phyloP scores from a whole-genome alignment of 2,797 vertebrate genomes.

The Cyclopterus lumpus region DNA sequence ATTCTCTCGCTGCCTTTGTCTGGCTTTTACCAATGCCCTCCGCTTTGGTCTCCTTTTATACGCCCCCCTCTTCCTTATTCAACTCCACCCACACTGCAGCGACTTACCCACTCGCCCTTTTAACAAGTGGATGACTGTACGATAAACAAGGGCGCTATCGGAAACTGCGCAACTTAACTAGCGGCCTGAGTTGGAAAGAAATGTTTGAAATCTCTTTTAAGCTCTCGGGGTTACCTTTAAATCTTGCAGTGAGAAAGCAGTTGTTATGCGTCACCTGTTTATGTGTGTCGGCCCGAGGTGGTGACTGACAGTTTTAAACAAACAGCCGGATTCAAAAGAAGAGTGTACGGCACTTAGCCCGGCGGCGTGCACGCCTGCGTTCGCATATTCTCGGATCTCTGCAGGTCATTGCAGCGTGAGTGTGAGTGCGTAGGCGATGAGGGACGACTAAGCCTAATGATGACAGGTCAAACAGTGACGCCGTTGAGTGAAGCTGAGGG shows the following conservation, averaged over 20 bases:
- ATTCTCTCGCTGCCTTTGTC: slow-evolving; percentile 82
- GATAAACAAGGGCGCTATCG: slow-evolving; percentile 54
- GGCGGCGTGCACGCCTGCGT: slow-evolving; percentile 42
- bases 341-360: slow-evolving; percentile 61
- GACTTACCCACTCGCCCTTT: slow-evolving; percentile 58
- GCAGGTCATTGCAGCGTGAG: slow-evolving; percentile 68
- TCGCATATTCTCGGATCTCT: slow-evolving; percentile 59
- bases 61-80: slow-evolving; percentile 62
- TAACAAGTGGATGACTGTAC: slow-evolving; percentile 67
- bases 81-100: slow-evolving; percentile 68
- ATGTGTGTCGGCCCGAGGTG: slow-evolving; percentile 55
- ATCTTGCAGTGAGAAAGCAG: slow-evolving; percentile 45
- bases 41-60: slow-evolving; percentile 76
- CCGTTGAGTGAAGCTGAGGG: slow-evolving; percentile 76
- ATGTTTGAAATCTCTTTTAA: slow-evolving; percentile 44
- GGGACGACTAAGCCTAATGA: slow-evolving; percentile 78
- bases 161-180: slow-evolving; percentile 57
- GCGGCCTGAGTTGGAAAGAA: slow-evolving; percentile 29
- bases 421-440: slow-evolving; percentile 72
- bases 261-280: slow-evolving; percentile 74
- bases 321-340: slow-evolving; percentile 62
- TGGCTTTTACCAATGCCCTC: slow-evolving; percentile 76
- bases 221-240: slow-evolving; percentile 55
- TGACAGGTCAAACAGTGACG: slow-evolving; percentile 79
- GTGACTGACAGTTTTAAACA: slow-evolving; percentile 73